Conservation (phyloP, 1,140 invertebrate genomes). For the Drosophila willistoni region DNA sequence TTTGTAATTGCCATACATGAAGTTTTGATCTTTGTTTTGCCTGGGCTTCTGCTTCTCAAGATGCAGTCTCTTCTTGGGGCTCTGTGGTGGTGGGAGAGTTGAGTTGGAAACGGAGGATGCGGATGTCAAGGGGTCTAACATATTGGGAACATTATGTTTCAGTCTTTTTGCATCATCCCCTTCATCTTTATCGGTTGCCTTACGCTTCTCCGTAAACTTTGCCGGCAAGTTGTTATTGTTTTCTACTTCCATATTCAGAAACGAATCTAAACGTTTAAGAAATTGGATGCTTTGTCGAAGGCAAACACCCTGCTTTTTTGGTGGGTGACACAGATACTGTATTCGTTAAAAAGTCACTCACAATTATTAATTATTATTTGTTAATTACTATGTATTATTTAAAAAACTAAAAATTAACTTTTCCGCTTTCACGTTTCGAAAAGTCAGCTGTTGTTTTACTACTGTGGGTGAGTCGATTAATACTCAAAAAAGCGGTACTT, state of each 20-base stretch:
- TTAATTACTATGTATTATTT: too few species aligned
- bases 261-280: slow-evolving; percentile 1
- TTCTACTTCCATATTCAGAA: slow-evolving; percentile 45
- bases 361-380: too few species aligned
- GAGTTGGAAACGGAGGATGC: background rate
- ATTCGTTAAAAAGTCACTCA: too few species aligned
- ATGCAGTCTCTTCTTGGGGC: slow-evolving; percentile 58
- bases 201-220: slow-evolving; percentile 36
- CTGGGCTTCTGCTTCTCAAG: slow-evolving; percentile 35
- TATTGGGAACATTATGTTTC: slow-evolving; percentile 14
- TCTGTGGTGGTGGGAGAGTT: slow-evolving; percentile 24
- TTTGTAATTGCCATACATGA: slow-evolving; percentile 78
- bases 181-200: slow-evolving; percentile 15
- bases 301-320: too few species aligned
- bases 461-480: too few species aligned
- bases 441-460: too few species aligned
- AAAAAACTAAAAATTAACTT: too few species aligned
- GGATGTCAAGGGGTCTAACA: background rate
- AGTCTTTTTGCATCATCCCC: slow-evolving; percentile 38
- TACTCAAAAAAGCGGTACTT: too few species aligned
- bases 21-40: slow-evolving; percentile 45
- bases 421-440: too few species aligned
- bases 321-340: too few species aligned
- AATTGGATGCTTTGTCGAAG: background rate
- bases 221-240: slow-evolving; percentile 31